These are phyloP conservation scores for Disparrhopalites patrizii DNA, from an alignment of 2,888 invertebrate species.

Conservation along the genomic window DNA sequence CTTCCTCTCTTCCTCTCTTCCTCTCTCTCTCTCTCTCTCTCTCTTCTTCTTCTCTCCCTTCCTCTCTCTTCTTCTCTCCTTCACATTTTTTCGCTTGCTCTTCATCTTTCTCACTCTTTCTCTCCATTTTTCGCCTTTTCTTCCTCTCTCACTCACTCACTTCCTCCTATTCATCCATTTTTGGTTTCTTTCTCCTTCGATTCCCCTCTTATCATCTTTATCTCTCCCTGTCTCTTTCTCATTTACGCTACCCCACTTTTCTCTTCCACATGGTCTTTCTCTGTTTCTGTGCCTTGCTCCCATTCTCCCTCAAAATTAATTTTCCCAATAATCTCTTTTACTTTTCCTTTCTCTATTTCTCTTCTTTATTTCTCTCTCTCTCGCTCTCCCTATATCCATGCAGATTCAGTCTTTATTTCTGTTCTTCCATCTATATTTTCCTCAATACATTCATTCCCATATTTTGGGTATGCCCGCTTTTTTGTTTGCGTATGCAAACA, in stretches of 20 bases:
- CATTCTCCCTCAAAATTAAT: background rate
- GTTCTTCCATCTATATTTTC: background rate
- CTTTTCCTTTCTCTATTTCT: slow-evolving; percentile 4
- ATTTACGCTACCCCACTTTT: background rate
- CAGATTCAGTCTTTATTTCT: background rate
- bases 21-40: background rate
- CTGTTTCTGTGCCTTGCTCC: too few species aligned
- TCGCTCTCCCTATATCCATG: background rate
- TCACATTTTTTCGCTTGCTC: too few species aligned
- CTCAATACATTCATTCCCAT: too few species aligned
- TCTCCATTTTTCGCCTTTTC: background rate
- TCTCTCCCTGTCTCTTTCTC: background rate
- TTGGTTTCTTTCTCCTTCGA: background rate
- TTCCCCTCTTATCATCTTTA: background rate
- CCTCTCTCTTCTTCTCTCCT: background rate
- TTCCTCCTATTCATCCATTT: too few species aligned
- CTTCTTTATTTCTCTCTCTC: too few species aligned
- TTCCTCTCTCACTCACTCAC: slow-evolving; percentile 5
- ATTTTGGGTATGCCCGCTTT: too few species aligned
- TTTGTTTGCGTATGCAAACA: too few species aligned
- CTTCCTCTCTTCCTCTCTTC: slow-evolving; percentile 7
- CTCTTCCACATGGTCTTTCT: background rate
- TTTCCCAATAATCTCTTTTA: slow-evolving; percentile 11
- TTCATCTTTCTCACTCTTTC: background rate
- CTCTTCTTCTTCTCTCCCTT: background rate